These are phyloP conservation scores for Odontocolon sp. DNA, from an alignment of 2,888 invertebrate species.

Conservation along the genomic window DNA sequence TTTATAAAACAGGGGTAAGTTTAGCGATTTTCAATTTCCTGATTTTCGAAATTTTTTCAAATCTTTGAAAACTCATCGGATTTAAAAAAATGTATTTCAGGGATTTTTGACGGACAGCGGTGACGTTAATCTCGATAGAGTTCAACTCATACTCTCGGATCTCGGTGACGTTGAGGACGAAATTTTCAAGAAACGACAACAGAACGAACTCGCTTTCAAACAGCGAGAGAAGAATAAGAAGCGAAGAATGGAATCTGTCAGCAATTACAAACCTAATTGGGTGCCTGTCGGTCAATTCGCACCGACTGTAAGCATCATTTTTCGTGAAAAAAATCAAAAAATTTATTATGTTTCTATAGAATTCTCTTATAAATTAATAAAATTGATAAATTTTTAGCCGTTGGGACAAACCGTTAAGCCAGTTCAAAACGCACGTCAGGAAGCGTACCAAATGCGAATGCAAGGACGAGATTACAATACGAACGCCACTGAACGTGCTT, in stretches of 20 bases:
- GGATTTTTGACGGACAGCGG: constrained; percentile 98
- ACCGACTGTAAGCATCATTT: constrained; percentile 84
- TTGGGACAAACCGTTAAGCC: constrained; percentile 83
- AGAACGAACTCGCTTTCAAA: constrained; percentile 91
- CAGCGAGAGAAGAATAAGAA: constrained; percentile 89
- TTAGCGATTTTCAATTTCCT: no score
- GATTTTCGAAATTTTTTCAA: no score
- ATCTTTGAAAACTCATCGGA: neutral
- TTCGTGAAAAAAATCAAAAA: no score
- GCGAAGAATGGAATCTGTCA: constrained; percentile 81
- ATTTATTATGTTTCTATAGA: no score
- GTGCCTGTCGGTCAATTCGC: constrained; percentile 90
- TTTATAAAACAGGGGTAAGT: constrained; percentile 93
- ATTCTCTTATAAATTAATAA: no score
- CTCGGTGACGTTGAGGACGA: constrained; percentile 97
- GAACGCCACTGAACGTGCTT: constrained; percentile 63
- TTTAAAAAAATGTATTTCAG: constrained; percentile 81
- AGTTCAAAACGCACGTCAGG: constrained; percentile 88
- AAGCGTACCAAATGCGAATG: constrained; percentile 87
- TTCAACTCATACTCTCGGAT: constrained; percentile 97
- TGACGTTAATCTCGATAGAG: constrained; percentile 94
- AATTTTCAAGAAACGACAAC: constrained; percentile 96
- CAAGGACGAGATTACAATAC: constrained; percentile 76
- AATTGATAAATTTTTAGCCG: constrained; percentile 81
- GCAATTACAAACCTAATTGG: constrained; percentile 86